Conservation (phyloP, 2,888 invertebrate genomes). For the Leucophenga maculata region DNA sequence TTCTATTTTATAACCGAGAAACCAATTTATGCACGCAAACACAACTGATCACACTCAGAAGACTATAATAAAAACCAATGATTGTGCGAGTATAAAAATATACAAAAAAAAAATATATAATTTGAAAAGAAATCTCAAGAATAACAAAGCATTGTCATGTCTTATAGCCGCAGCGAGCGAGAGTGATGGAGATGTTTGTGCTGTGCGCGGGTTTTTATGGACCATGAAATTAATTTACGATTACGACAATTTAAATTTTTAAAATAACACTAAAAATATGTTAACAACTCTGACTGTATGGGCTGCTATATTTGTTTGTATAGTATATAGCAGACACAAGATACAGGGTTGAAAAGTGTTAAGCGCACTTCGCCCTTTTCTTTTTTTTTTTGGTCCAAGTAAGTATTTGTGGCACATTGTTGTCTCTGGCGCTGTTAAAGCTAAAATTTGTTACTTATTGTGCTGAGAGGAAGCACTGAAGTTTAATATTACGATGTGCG, state of each 20-base stretch:
- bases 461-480: constrained; percentile 30
- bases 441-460: constrained; percentile 31
- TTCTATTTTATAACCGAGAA: constrained; percentile 12
- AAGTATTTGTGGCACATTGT: constrained; percentile 44
- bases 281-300: constrained; percentile 46
- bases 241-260: constrained; percentile 67
- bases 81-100: background rate
- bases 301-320: background rate
- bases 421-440: constrained; percentile 26
- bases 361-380: constrained; percentile 39
- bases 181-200: background rate
- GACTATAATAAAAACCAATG: constrained; percentile 32
- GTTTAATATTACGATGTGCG: constrained; percentile 41
- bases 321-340: background rate
- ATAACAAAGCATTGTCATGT: background rate
- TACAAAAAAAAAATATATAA: background rate
- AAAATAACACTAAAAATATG: constrained; percentile 63
- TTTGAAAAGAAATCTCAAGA: background rate
- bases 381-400: constrained; percentile 26
- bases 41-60: constrained; percentile 45
- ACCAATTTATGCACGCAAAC: constrained; percentile 23
- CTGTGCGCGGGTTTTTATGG: constrained; percentile 59
- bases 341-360: constrained; percentile 50
- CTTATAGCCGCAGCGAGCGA: background rate
- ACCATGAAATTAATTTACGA: constrained; percentile 72